These are phyloP conservation scores for Pterocles orientalis DNA, from an alignment of 2,113 vertebrate species.

Conservation along the genomic window DNA sequence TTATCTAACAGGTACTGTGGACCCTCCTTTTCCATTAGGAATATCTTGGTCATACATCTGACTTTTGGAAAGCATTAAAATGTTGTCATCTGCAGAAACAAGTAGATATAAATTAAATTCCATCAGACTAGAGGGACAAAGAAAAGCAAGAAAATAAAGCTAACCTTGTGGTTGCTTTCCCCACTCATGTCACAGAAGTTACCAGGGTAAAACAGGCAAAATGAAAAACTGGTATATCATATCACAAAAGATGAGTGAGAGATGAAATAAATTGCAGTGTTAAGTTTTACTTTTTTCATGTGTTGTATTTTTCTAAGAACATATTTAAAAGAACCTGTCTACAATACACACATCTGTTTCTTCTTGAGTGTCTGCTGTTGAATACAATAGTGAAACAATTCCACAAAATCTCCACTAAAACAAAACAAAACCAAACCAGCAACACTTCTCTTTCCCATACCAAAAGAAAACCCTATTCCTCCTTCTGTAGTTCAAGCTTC, in stretches of 20 bases:
- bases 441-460: not conserved
- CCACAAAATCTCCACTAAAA: not conserved
- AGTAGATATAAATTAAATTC: not conserved
- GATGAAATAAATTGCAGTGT: not conserved
- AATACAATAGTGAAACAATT: not conserved
- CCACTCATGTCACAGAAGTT: not conserved
- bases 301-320: not conserved
- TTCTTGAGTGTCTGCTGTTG: not conserved
- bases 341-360: not conserved
- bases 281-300: conserved; percentile 3
- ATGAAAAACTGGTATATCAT: not conserved
- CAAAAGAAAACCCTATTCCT: not conserved
- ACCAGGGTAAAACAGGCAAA: not conserved
- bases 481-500: not conserved
- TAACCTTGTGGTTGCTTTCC: not conserved
- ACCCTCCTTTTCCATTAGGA: not conserved
- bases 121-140: not conserved
- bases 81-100: not conserved
- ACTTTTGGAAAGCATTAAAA: not conserved
- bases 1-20: not conserved
- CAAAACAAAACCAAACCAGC: not conserved
- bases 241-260: not conserved
- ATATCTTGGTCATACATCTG: not conserved
- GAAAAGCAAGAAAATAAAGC: not conserved
- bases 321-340: not conserved